A percentile compares a stretch with the other conserved stretches of the same genome.
Evolutionary conservation across 2,113 vertebrate species (phyloP).

Genomic region (Thymallus thymallus): DNA sequence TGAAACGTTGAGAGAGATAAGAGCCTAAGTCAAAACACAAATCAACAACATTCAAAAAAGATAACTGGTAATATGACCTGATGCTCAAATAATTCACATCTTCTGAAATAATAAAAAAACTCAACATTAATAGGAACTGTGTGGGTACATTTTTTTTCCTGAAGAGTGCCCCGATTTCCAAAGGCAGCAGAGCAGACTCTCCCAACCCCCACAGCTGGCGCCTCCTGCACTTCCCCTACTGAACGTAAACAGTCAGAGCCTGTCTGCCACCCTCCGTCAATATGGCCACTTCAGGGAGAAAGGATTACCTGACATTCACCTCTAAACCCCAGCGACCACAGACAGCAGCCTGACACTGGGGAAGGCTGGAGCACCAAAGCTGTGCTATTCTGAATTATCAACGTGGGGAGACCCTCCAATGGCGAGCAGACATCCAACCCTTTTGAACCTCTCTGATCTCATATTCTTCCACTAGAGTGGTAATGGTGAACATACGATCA

Average conservation of each 20-base stretch:
- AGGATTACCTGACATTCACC: constrained; percentile 8
- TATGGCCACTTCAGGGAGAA: constrained; percentile 15
- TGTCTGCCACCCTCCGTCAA: constrained; percentile 11
- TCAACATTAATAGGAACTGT: neutral
- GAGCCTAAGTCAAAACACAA: neutral
- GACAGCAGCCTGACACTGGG: constrained; percentile 4
- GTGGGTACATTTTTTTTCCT: neutral
- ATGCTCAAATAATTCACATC: too few relatives aligned
- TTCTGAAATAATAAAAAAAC: too few relatives aligned
- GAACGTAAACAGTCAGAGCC: constrained; percentile 40
- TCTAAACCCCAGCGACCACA: constrained; percentile 30
- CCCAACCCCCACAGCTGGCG: constrained; percentile 27
- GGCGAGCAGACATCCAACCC: neutral
- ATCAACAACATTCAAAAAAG: neutral
- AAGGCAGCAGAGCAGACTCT: constrained; percentile 2
- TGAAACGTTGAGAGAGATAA: neutral
- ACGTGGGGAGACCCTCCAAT: neutral
- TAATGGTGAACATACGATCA: neutral
- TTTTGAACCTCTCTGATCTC: too few relatives aligned
- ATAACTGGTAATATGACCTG: too few relatives aligned
- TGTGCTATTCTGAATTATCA: constrained; percentile 12
- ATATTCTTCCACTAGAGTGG: too few relatives aligned
- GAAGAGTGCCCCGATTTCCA: constrained; percentile 4
- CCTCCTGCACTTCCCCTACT: constrained; percentile 23
- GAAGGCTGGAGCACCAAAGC: constrained; percentile 24